Base-by-base conservation (phyloP, 1,140 invertebrate genomes). In the Protaetia brevitarsis region DNA sequence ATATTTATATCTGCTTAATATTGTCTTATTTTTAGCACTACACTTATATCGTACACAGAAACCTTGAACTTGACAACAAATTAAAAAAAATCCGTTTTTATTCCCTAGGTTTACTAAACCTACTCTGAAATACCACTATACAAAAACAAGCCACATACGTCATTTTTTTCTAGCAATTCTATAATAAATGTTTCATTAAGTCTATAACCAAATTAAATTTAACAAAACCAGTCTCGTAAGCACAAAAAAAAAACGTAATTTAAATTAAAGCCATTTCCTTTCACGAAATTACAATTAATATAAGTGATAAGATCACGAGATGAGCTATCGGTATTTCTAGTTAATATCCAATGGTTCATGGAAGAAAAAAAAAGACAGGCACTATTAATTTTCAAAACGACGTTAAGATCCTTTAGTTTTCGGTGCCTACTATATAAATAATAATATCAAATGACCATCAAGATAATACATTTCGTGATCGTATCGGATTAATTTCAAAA, bases 181-280 rank as follows among this genome's bases (percentile, higher is more conserved):
- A 23, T 23, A 23, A 7, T 19, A 19, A 10, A 51, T 16, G 26
- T 23, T 8, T 10, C 41, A 23, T 8, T 23, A 51, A 51, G 41
- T 51, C 41, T 23, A 51, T 23, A 51, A 51, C 41, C 41, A 51
- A 51, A 51, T 51, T 51, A 51, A 51, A 51, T 51, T 51, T 51
- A 51, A 51, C 26, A 51, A 23, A 6, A 51, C 41, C 10, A 51
- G 16, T 51, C 26, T 19, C 8, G 13, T 51, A 51, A n/a, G n/a
- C n/a, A 23, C 41, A 23, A 23, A 51, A 0, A n/a, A 51, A 3
- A 23, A 10, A 10, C 13, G 41, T n/a, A n/a, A 19, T 51, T 51
- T 51, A 51, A 51, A 51, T 51, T 51, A 19, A 51, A 23, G 41
- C 26, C 19, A 23, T 51, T 23, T 23, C 41, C 19, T 51, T 51